phyloP scores from a whole-genome alignment of 2,797 vertebrate genomes.

The Limosa lapponica region DNA sequence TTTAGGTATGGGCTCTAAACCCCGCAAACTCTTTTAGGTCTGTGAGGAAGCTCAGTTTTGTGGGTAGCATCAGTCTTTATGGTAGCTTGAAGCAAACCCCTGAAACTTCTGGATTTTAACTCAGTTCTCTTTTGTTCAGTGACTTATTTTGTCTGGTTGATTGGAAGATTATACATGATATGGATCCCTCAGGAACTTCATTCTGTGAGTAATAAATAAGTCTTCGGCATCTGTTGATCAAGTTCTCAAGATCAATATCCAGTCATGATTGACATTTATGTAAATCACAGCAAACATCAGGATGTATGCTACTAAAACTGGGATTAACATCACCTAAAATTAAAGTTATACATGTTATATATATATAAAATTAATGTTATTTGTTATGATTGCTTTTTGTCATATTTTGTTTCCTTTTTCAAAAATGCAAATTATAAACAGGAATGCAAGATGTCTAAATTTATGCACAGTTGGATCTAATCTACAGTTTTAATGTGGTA shows the following conservation, averaged over 20 bases:
- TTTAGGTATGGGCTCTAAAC: background rate
- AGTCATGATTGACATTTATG: background rate
- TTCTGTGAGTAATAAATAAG: background rate
- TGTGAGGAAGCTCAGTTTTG: background rate
- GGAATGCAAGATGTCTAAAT: background rate
- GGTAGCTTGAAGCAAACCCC: background rate
- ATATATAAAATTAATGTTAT: too few species aligned
- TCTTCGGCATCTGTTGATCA: background rate
- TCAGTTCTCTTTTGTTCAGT: background rate
- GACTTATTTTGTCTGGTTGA: background rate
- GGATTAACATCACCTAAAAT: background rate
- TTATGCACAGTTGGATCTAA: background rate
- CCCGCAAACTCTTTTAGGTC: background rate
- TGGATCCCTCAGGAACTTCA: background rate
- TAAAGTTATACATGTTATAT: background rate
- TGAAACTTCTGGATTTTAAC: background rate
- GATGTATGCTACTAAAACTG: background rate
- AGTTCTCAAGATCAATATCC: background rate
- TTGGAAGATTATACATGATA: background rate
- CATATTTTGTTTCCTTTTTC: background rate
- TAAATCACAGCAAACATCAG: background rate
- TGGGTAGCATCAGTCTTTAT: background rate
- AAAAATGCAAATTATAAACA: background rate
- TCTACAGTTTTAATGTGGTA: background rate
- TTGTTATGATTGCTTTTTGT: background rate